Evolutionary conservation across 2,797 vertebrate species (phyloP).

Genomic region (Tenualosa ilisha): DNA sequence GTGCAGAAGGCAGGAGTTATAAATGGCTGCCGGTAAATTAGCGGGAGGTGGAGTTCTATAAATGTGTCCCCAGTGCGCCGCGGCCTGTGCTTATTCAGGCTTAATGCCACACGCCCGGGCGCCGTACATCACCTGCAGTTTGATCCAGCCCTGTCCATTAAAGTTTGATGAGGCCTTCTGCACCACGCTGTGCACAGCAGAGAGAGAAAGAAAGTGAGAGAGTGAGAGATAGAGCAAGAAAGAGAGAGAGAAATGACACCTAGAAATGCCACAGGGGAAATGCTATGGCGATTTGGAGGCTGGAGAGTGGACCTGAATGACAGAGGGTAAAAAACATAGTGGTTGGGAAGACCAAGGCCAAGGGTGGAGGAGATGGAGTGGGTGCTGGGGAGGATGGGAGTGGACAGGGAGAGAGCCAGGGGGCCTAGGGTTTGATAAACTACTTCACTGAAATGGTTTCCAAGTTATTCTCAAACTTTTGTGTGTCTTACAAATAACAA

Average conservation of each 20-base stretch:
- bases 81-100: constrained; percentile 5
- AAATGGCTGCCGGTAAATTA: constrained; percentile 7
- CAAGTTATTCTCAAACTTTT: background rate
- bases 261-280: background rate
- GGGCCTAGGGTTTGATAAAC: background rate
- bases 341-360: background rate
- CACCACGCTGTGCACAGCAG: background rate
- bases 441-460: background rate
- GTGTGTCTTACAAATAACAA: background rate
- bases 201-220: background rate
- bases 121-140: constrained; percentile 14
- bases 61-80: background rate
- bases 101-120: constrained; percentile 16
- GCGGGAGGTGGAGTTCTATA: background rate
- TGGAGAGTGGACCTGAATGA: constrained; percentile 6
- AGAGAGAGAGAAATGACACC: background rate
- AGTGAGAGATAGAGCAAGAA: background rate
- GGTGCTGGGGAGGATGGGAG: too few species aligned
- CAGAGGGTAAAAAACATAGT: background rate
- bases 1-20: constrained; percentile 1
- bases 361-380: background rate
- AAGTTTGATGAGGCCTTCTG: constrained; percentile 5
- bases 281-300: background rate
- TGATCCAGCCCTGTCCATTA: constrained; percentile 17
- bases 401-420: background rate